phyloP scores from a whole-genome alignment of 2,797 vertebrate genomes.

The Enteromius fasciolatus region DNA sequence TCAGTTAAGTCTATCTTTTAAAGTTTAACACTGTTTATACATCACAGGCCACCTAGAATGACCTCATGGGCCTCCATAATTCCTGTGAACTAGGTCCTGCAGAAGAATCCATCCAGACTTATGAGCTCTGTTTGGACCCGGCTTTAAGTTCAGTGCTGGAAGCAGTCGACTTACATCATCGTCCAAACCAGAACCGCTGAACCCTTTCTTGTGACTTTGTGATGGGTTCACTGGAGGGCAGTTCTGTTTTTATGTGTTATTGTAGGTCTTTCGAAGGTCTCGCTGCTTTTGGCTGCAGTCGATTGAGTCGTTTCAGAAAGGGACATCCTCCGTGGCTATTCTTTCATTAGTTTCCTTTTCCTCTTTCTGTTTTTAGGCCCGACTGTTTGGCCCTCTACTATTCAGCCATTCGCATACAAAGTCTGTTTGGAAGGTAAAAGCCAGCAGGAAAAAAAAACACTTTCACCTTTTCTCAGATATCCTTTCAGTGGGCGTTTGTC shows the following conservation, averaged over 20 bases:
- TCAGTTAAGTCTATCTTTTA: background rate
- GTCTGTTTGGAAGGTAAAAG: conserved; percentile 48
- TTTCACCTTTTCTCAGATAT: conserved; percentile 20
- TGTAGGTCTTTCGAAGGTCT: conserved; percentile 70
- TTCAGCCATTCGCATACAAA: conserved; percentile 47
- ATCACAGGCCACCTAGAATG: background rate
- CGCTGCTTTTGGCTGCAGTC: conserved; percentile 62
- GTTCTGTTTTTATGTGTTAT: conserved; percentile 70
- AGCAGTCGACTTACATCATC: background rate
- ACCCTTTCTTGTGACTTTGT: conserved; percentile 37
- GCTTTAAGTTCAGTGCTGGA: background rate
- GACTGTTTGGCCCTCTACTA: conserved; percentile 48
- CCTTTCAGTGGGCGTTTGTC: conserved; percentile 54
- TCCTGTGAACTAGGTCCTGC: background rate
- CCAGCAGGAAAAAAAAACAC: conserved; percentile 56
- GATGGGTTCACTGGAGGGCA: conserved; percentile 49
- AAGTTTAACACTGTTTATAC: background rate
- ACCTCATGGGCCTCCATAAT: background rate
- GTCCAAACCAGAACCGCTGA: conserved; percentile 58
- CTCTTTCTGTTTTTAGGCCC: conserved; percentile 59
- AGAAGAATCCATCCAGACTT: conserved; percentile 6
- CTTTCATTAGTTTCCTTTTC: conserved; percentile 57
- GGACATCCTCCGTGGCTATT: conserved; percentile 50
- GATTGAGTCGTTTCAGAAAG: conserved; percentile 63
- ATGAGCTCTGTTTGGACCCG: conserved; percentile 1